Base-by-base conservation (phyloP, 2,888 invertebrate species). In the Terebella lapidaria region DNA sequence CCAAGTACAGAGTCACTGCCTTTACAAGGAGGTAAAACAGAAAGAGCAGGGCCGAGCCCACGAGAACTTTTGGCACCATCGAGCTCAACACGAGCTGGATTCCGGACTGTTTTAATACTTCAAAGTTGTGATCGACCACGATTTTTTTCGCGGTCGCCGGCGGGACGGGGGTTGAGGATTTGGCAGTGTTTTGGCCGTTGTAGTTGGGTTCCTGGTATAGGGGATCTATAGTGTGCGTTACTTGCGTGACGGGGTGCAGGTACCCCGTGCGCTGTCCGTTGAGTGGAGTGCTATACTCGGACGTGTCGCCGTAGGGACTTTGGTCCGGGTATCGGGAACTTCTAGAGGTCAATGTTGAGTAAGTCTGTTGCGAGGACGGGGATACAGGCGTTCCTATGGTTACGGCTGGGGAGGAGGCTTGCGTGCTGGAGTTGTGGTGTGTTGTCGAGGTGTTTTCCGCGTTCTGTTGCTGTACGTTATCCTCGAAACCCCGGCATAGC, bases 41-140 rank as follows among this genome's bases (percentile, higher is more conserved):
- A 20, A 63, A 22, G 29, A 66, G 24, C 24, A 66, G 35, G 1
- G 58, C 59, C 22, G 28, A 51, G 26, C 58, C 58, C 18, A 66
- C 49, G 5, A 66, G 55, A 10, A 66, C 22, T 56, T 66, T 66
- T 15, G 65, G 59, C 51, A 66, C 24, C 3, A 52, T 30, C 5
- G 30, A 42, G 57, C 59, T 62, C 28, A 56, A 55, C 3, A 64
- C 28, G 1, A 59, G 3, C 24, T 42, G 4, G 26, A n/a, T 22
- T 3, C 25, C 27, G 20, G 30, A 18, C 18, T 22, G 35, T 35
- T 54, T 54, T 10, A 54, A 54, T 22, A 35, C 3, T 15, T 15
- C 29, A 5, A 54, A 54, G 30, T 54, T 49, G 49, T 22, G 10
- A 24, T 49, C 49, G 10, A 35, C 35, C 10, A 10, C 35, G 35